Conservation (phyloP, 2,113 vertebrate species). For the Gallinago media region DNA sequence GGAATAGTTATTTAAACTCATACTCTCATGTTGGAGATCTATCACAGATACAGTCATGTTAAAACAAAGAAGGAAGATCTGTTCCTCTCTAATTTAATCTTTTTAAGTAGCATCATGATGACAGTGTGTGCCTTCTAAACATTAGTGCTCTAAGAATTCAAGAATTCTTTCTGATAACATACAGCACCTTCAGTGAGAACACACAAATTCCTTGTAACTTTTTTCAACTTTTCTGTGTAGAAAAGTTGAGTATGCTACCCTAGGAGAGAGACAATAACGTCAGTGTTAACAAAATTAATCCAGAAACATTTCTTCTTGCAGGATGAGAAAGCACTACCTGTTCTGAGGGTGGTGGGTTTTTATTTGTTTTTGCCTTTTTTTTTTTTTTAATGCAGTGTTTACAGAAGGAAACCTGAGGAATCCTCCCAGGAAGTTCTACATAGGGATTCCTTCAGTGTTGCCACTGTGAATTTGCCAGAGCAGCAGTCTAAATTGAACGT, state of each 20-base stretch:
- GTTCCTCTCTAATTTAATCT: not conserved
- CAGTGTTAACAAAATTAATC: not conserved
- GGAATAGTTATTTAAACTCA: not conserved
- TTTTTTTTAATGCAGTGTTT: not conserved
- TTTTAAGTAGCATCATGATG: not conserved
- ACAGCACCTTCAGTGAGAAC: not conserved
- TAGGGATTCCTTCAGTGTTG: not conserved
- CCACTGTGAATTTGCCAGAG: not conserved
- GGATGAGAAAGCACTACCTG: not conserved
- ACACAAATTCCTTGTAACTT: not conserved
- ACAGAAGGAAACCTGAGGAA: constrained; percentile 3
- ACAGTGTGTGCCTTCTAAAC: not conserved
- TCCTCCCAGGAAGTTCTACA: not conserved
- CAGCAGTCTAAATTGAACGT: not conserved
- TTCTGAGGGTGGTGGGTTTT: not conserved
- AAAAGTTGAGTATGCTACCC: not conserved
- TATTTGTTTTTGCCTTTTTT: not conserved
- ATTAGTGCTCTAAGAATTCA: not conserved
- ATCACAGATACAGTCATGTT: not conserved
- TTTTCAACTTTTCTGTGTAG: not conserved
- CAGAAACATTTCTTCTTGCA: not conserved
- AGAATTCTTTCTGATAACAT: not conserved
- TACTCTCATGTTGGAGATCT: not conserved
- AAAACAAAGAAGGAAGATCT: not conserved
- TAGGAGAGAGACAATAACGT: not conserved